Evolutionary conservation across 2,888 invertebrate species (phyloP).

Genomic region (Melipona beecheii): DNA sequence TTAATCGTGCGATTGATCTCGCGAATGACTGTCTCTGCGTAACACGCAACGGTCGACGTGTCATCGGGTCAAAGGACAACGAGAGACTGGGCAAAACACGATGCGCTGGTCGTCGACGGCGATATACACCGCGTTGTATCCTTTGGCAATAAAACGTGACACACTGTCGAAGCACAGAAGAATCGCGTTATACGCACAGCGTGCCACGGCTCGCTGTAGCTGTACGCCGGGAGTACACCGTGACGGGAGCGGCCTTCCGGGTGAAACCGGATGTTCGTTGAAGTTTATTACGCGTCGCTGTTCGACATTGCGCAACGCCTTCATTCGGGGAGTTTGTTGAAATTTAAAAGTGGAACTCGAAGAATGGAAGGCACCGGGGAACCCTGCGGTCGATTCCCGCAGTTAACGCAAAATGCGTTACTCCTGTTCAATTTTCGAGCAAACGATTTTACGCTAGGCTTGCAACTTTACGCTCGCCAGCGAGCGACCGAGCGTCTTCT

Average conservation of each 20-base stretch:
- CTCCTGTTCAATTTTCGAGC: neutral
- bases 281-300: slow-evolving; percentile 68
- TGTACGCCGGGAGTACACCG: slow-evolving; percentile 67
- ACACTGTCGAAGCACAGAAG: slow-evolving; percentile 67
- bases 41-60: slow-evolving; percentile 24
- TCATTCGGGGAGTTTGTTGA: slow-evolving; percentile 36
- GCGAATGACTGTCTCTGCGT: neutral
- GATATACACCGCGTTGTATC: slow-evolving; percentile 54
- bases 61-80: slow-evolving; percentile 71
- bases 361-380: slow-evolving; percentile 9
- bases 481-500: neutral
- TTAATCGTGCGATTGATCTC: slow-evolving; percentile 18
- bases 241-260: slow-evolving; percentile 83
- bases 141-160: slow-evolving; percentile 69
- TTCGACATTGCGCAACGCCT: slow-evolving; percentile 47
- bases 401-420: neutral
- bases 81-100: slow-evolving; percentile 73
- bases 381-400: neutral
- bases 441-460: slow-evolving; percentile 3
- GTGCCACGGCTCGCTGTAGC: slow-evolving; percentile 59
- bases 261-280: slow-evolving; percentile 77
- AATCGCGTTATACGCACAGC: slow-evolving; percentile 58
- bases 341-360: slow-evolving; percentile 47
- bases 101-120: slow-evolving; percentile 25
- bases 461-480: neutral